Conservation (phyloP, 2,113 vertebrate species). For the Albula goreensis region DNA sequence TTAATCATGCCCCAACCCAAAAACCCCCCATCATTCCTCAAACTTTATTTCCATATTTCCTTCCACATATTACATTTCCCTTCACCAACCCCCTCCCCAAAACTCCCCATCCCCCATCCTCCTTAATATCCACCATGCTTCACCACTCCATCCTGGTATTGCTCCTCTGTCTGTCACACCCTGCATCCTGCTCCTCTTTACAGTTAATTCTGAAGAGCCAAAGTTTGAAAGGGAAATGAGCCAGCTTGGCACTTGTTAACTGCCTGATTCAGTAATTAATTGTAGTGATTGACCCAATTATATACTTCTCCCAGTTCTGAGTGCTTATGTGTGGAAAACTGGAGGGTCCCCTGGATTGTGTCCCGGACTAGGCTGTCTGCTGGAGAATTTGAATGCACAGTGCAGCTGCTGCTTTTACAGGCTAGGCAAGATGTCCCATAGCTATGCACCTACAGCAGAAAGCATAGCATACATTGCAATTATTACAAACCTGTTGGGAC, state of each 20-base stretch:
- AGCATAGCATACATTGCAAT: not conserved
- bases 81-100: not conserved
- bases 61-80: not conserved
- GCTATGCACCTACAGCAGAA: no score
- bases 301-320: not conserved
- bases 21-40: not conserved
- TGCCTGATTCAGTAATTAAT: not conserved
- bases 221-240: not conserved
- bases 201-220: not conserved
- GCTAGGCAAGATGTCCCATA: no score
- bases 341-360: not conserved
- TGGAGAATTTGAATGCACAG: not conserved
- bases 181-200: not conserved
- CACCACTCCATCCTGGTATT: not conserved
- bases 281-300: not conserved
- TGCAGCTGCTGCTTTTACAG: no score
- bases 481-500: not conserved
- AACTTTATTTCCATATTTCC: not conserved
- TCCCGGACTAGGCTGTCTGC: not conserved
- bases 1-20: not conserved
- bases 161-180: not conserved
- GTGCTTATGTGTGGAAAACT: not conserved
- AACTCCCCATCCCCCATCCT: not conserved
- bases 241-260: not conserved
- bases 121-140: not conserved